Conservation (phyloP, 35 echinoderm and acorn worm genomes). For the Eucidaris tribuloides region DNA sequence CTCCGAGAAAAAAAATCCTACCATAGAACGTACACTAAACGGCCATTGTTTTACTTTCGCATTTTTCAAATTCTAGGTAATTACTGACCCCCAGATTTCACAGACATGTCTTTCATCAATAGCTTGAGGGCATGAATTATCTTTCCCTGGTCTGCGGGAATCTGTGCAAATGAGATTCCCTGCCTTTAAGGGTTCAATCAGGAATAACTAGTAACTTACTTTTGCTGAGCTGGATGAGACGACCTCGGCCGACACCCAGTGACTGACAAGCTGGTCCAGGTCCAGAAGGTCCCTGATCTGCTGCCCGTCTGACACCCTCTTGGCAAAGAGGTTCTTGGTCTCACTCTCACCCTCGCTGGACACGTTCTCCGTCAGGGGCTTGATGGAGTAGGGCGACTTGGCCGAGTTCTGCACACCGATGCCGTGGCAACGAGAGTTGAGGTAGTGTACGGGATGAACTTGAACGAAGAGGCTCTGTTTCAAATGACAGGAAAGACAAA, state of each 20-base stretch:
- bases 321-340: constrained; percentile 48
- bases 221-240: constrained; percentile 71
- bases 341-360: background rate
- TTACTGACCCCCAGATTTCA: no score
- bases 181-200: no score
- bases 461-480: constrained; percentile 77
- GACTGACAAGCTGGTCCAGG: constrained; percentile 57
- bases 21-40: no score
- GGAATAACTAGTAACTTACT: no score
- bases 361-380: background rate
- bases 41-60: no score
- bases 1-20: no score
- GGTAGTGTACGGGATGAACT: constrained; percentile 81
- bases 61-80: no score
- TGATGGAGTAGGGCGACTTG: constrained; percentile 5
- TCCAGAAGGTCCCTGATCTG: constrained; percentile 56
- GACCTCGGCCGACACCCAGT: constrained; percentile 88
- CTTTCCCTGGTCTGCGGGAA: no score
- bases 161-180: no score
- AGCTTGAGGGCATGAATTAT: no score
- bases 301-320: constrained; percentile 24
- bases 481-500: no score
- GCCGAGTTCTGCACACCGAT: constrained; percentile 69
- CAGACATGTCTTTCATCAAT: no score
- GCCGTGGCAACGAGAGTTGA: constrained; percentile 86